Base-by-base conservation (phyloP, 2,888 invertebrate genomes). In the Stenurella melanura region DNA sequence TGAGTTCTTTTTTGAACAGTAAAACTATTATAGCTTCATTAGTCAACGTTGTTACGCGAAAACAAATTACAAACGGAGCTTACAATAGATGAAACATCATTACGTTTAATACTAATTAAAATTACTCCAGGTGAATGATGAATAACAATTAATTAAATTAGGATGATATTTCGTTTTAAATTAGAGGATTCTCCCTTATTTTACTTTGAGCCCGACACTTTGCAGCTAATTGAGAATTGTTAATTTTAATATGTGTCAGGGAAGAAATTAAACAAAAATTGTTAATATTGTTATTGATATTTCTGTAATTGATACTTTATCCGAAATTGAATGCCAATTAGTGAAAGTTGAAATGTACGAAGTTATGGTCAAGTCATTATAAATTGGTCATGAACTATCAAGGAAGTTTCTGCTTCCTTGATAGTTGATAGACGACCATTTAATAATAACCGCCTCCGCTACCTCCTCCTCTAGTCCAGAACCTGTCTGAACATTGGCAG, bases 11-110 rank as follows among this genome's bases (percentile, higher is more conserved):
- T 77, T 77, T 56, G 66, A 60, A 68, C 75, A 42, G 64, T 71
- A 73, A 78, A 77, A 79, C 81, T 78, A 81, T 78, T 79, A 78
- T 68, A 56, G 77, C 75, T 79, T 79, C 79, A 78, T 79, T 78
- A 79, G 77, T 73, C 74, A 50, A 60, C 67, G 58, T 64, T 73
- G 73, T 74, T 73, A 60, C 61, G 67, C 64, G 34, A 69, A 73
- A 78, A 79, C 66, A 74, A 75, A 78, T 77, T 72, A 71, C 74
- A 57, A 60, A 19, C 50, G 66, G 73, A 78, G 74, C 75, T 26
- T 77, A 78, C 72, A 77, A 73, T 78, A 76, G 76, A 79, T 77
- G 70, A 61, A 76, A 76, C 75, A 75, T 64, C 73, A 71, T 78
- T 78, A 75, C 34, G 34, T 76, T 75, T 68, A 34, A 70, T 69